Base-by-base conservation (phyloP, 2,888 invertebrate genomes). In the Stenodera caucasica region DNA sequence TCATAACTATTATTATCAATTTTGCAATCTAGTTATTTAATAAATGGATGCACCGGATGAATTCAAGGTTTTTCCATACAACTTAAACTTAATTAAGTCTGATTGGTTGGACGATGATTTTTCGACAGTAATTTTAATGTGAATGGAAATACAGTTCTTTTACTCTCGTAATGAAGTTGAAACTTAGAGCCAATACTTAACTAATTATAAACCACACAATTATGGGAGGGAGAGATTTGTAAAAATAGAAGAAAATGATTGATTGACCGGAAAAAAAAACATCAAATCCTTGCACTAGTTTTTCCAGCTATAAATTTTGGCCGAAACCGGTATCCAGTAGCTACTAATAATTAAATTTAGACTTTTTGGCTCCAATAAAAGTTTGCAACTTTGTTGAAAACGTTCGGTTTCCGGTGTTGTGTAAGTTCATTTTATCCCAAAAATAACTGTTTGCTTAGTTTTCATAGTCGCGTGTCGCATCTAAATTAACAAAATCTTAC, bases 141-240 rank as follows among this genome's bases (percentile, higher is more conserved):
- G 53, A 45, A 49, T 40, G 55, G 53, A 53, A 56, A 56, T 57
- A 37, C 53, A 40, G 37, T 11, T 18, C 49, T 57, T 52, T 53
- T 26, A 4, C 5, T 26, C 26, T 5, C 26, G 5, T 26, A 60
- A 53, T 53, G 49, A 58, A 55, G 52, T 53, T 45, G 33, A 49
- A 57, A 23, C 11, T 58, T 60, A 57, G 21, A 50, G 49, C 51
- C 49, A 52, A 51, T 54, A 52, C 58, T 33, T 55, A 37, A 49
- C 60, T 61, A 64, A 64, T 64, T 60, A 59, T 64, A 64, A 56
- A 59, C 54, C 7, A 60, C 7, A 60, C 57, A 60, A 53, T 65
- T 55, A 62, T 51, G 54, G 50, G 51, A 54, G 18, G 55, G 51
- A 49, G 26, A 53, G 26, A 60, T 23, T 45, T 23, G 55, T 60